Evolutionary conservation across 2,888 invertebrate genomes (phyloP).

Genomic region (Platynereis dumerilii): DNA sequence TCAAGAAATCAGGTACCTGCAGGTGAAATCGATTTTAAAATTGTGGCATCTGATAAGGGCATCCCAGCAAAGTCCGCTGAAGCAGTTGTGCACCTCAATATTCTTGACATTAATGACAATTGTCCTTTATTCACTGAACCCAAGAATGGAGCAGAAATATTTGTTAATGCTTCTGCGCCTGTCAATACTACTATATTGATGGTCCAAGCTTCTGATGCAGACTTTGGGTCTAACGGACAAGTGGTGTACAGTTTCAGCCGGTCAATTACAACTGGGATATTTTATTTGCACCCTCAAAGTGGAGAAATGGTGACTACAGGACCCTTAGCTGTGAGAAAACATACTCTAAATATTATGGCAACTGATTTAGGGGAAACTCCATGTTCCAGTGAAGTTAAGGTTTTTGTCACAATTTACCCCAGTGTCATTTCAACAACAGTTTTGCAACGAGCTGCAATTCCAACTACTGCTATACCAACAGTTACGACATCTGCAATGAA

Average conservation of each 20-base stretch:
- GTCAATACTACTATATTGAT: neutral
- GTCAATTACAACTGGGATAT: neutral
- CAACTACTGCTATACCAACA: neutral
- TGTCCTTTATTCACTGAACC: neutral
- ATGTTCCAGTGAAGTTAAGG: neutral
- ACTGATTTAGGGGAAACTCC: neutral
- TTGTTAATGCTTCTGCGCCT: neutral
- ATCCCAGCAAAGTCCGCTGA: neutral
- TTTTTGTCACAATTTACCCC: neutral
- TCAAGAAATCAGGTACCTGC: neutral
- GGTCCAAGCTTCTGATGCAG: neutral
- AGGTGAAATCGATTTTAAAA: neutral
- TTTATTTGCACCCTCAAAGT: neutral
- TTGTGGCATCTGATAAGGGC: constrained; percentile 3
- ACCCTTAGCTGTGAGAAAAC: neutral
- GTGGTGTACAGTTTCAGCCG: neutral
- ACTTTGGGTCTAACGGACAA: neutral
- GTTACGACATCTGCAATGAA: too few species aligned
- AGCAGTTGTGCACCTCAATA: neutral
- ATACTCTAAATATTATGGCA: neutral
- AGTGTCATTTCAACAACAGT: neutral
- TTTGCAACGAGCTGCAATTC: too few species aligned
- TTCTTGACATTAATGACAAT: constrained; percentile 1
- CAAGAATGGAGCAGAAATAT: neutral
- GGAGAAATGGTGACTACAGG: neutral